A percentile compares a stretch with the other conserved stretches of the same genome.
These are phyloP conservation scores for Cabera pusaria DNA, from an alignment of 2,888 invertebrate genomes.

Conservation along the genomic window DNA sequence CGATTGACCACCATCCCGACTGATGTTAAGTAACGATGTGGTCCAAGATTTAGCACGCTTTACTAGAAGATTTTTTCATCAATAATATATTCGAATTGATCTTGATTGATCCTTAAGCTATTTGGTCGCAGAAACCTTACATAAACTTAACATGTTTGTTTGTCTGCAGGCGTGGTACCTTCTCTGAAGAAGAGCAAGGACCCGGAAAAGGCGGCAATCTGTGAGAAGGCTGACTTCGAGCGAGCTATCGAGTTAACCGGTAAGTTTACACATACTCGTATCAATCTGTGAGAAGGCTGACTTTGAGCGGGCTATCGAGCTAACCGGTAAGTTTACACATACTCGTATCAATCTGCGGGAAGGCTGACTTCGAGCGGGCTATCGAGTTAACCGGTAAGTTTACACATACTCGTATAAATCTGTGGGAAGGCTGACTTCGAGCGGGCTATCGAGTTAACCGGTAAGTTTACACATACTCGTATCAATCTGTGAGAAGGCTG, in stretches of 20 bases:
- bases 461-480: no score
- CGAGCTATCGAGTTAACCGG: conserved; percentile 93
- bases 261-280: no score
- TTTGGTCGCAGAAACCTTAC: no score
- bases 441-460: conserved; percentile 92
- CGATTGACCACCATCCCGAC: no score
- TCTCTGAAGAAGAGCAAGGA: conserved; percentile 84
- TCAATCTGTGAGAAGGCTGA: conserved; percentile 89
- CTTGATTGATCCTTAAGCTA: no score
- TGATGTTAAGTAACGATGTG: no score
- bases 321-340: conserved; percentile 90
- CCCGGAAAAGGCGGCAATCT: conserved; percentile 85
- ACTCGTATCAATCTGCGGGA: conserved; percentile 85
- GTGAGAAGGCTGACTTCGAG: conserved; percentile 93
- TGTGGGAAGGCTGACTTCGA: conserved; percentile 93
- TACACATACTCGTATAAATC: no score
- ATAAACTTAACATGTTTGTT: no score
- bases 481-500: no score
- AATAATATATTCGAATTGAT: no score
- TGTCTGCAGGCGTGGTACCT: conserved; percentile 78
- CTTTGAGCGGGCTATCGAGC: conserved; percentile 94
- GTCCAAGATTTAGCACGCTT: no score
- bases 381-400: conserved; percentile 92
- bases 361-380: conserved; percentile 94
- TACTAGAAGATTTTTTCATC: no score